Evolutionary conservation across 2,113 vertebrate species (phyloP), one percentile per base, ranked within the genome.

Genomic region (Cynoglossus semilaevis): DNA sequence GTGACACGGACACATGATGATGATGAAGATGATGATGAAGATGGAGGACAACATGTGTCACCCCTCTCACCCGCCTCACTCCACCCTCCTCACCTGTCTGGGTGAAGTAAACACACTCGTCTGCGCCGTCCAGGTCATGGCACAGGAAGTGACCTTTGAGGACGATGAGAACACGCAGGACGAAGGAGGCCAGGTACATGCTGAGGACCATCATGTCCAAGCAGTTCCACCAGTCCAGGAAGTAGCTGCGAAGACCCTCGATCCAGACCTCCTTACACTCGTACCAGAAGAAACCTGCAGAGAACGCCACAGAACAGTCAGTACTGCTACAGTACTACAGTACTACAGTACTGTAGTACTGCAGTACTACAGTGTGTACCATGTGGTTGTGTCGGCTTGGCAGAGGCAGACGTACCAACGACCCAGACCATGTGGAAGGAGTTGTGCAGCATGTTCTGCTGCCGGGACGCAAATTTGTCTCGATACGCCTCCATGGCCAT

Each of bases 241-340:
- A 91, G 81, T 96, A 95, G 56, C 90, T 92, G 18, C 84, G 84
- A 72, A 96, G 60, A 3, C 94, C 94, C 41, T 96, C 93, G 0
- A 96, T 93, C 93, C 94, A 96, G 35, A 96, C 92, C 65, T 96
- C 94, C 71, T 96, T 96, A 72, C 94, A 95, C 77, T 96, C 94
- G 1, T 91, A 94, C 94, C 94, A 96, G 65, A 96, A 92, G 80
- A 96, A 96, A 6, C 94, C 94, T 96, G 46, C 1, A 57, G 2
- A 16, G 43, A 41, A 63, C 13, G 51, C 11, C 7, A 49, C 0
- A 15, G 11, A 37, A 14, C 13, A 51, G 44, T 4, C 9, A 17
- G 1, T 11, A 15, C n/a, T n/a, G n/a, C n/a, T n/a, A n/a, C 22
- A 29, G 22, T 29, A 29, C 22, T 29, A 29, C 22, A 38, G 12